Base-by-base conservation (phyloP, 37 sponge, comb jelly and placozoan genomes). In the Spongilla lacustris region DNA sequence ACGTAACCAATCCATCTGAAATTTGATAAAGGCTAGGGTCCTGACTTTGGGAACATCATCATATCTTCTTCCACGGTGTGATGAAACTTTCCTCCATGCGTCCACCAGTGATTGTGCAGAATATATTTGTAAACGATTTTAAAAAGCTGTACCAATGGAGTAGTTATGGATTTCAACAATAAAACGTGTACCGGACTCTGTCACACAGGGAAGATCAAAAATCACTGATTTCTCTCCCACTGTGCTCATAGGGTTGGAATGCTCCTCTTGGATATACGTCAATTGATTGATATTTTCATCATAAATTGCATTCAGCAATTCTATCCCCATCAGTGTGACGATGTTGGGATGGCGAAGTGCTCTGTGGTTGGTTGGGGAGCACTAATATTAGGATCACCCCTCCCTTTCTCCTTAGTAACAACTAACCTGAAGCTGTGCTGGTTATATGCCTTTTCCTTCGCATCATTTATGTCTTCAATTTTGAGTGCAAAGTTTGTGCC, bases 41-140 rank as follows among this genome's bases (percentile, higher is more conserved):
- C 19, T 58, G 58, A 58, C 58, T 13, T 58, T 58, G 58, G 58
- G 58, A 58, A 58, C 58, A 58, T 58, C 58, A 19, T 19, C 58
- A 14, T 58, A 58, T 58, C 14, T 58, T 58, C 11, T 58, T 58
- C 58, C 19, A 58, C 58, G 58, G 4, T 58, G 58, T 6, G 58
- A 58, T 58, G 19, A 10, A 58, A 58, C 11, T 58, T 58, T 58
- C 58, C 58, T 58, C 58, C 58, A 58, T 58, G 58, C 58, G 58
- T 58, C 58, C 58, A 58, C 58, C 58, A 58, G 58, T 58, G 58
- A 58, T 58, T 58, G 58, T 58, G 58, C 58, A 58, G 58, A 58
- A 58, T 58, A 58, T 58, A 58, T 58, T 58, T 58, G 58, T 58
- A 58, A 58, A 58, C 58, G 58, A 58, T 58, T 58, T 58, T 13